A percentile compares a stretch with the other conserved stretches of the same genome.
Conservation (phyloP, 2,888 invertebrate species). For the Helobdella robusta region DNA sequence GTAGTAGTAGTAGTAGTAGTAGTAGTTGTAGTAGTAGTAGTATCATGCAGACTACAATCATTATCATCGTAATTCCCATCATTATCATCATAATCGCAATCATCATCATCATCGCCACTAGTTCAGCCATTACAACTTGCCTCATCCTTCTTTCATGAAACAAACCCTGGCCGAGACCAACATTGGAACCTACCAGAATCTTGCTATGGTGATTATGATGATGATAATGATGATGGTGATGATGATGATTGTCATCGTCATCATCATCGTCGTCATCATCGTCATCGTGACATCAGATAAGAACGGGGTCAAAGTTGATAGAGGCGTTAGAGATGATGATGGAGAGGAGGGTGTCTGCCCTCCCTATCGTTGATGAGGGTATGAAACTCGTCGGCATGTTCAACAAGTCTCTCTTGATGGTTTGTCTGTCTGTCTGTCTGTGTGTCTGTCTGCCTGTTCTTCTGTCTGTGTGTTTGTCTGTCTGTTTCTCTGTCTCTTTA, state of each 20-base stretch:
- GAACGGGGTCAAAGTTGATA: slow-evolving; percentile 11
- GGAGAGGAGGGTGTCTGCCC: slow-evolving; percentile 19
- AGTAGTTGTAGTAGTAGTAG: neutral
- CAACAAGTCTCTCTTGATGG: slow-evolving; percentile 28
- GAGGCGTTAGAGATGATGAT: slow-evolving; percentile 27
- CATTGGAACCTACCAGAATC: slow-evolving; percentile 51
- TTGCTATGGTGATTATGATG: slow-evolving; percentile 43
- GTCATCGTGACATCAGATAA: neutral
- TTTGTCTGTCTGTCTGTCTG: slow-evolving; percentile 1
- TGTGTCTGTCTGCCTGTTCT: no score
- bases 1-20: neutral
- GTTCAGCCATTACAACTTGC: slow-evolving; percentile 39
- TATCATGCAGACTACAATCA: no score
- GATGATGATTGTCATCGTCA: no score
- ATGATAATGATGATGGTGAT: neutral
- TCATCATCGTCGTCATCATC: no score
- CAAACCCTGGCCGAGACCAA: slow-evolving; percentile 47
- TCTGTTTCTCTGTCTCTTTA: no score
- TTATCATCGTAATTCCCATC: no score
- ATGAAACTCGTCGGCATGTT: slow-evolving; percentile 21
- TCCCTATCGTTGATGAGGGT: slow-evolving; percentile 25
- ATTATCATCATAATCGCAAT: neutral
- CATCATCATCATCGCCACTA: neutral
- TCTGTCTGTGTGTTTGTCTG: no score
- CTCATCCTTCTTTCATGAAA: slow-evolving; percentile 48